phyloP scores from a whole-genome alignment of 1,140 invertebrate genomes.

The Drosophila littoralis region DNA sequence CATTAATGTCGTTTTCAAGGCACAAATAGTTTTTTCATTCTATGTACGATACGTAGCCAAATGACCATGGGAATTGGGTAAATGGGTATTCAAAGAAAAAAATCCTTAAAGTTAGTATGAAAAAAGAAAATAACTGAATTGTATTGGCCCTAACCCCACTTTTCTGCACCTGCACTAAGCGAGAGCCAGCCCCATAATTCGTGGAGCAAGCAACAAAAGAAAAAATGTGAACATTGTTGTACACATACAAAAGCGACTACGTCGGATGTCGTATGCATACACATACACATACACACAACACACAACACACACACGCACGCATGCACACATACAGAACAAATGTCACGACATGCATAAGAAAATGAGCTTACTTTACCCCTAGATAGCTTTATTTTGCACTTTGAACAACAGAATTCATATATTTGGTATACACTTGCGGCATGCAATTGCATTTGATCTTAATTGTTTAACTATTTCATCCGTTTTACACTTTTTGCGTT shows the following conservation, averaged over 20 bases:
- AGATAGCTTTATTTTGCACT: constrained; percentile 37
- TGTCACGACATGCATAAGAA: constrained; percentile 66
- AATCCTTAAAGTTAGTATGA: constrained; percentile 10
- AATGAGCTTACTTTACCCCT: constrained; percentile 48
- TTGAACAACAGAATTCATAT: constrained; percentile 22
- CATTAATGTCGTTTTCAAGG: constrained; percentile 44
- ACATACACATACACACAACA: constrained; percentile 20
- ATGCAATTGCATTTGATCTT: constrained; percentile 42
- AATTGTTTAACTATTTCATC: constrained; percentile 67
- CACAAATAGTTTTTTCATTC: constrained; percentile 14
- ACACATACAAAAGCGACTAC: constrained; percentile 45
- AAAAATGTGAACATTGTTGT: constrained; percentile 79
- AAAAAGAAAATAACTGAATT: constrained; percentile 34
- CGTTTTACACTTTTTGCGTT: constrained; percentile 73
- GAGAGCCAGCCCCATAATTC: constrained; percentile 65
- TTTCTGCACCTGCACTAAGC: constrained; percentile 74
- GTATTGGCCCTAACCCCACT: constrained; percentile 67
- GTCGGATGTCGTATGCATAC: constrained; percentile 31
- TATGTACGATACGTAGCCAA: background rate
- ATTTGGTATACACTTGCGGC: constrained; percentile 18
- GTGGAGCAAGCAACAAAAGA: constrained; percentile 80
- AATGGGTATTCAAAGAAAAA: background rate
- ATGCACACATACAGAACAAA: constrained; percentile 59
- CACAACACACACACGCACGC: constrained; percentile 21
- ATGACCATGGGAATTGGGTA: background rate